phyloP scores from a whole-genome alignment of 30 jellyfish, hydroid and myxozoan genomes.

The Cassiopea andromeda region DNA sequence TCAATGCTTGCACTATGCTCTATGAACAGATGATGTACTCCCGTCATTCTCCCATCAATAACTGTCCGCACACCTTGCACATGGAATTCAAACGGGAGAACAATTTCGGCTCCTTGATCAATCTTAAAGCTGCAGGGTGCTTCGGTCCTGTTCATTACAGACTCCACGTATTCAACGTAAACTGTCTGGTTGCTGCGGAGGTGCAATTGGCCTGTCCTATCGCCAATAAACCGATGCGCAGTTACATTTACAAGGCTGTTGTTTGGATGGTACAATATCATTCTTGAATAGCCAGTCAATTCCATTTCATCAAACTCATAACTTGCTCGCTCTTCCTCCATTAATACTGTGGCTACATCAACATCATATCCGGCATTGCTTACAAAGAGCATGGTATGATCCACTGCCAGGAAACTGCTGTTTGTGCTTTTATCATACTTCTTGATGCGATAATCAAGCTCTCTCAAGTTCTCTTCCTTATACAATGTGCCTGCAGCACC shows the following conservation, averaged over 20 bases:
- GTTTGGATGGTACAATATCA: conserved; percentile 53
- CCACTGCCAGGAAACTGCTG: conserved; percentile 60
- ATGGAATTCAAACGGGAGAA: conserved; percentile 70
- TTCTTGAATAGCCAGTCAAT: conserved; percentile 60
- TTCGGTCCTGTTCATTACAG: conserved; percentile 68
- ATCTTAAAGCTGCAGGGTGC: conserved; percentile 71
- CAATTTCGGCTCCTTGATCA: conserved; percentile 62
- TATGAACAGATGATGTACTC: conserved; percentile 69
- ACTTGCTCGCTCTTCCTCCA: conserved; percentile 38
- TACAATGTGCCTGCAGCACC: conserved; percentile 77
- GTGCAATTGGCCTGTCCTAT: conserved; percentile 69
- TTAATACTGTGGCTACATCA: conserved; percentile 59
- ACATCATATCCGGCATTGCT: conserved; percentile 64
- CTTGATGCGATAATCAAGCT: conserved; percentile 59
- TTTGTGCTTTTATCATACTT: conserved; percentile 50
- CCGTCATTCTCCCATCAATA: conserved; percentile 72
- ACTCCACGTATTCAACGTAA: conserved; percentile 60
- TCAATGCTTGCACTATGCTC: conserved; percentile 58
- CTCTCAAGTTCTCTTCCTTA: conserved; percentile 61
- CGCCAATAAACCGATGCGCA: conserved; percentile 68
- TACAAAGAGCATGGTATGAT: conserved; percentile 64
- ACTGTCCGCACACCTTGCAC: conserved; percentile 71
- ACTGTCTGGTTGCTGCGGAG: conserved; percentile 46
- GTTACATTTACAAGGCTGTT: conserved; percentile 26
- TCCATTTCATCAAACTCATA: conserved; percentile 70